phyloP scores from a whole-genome alignment of 2,888 invertebrate species.

The Drosophila antonietae region DNA sequence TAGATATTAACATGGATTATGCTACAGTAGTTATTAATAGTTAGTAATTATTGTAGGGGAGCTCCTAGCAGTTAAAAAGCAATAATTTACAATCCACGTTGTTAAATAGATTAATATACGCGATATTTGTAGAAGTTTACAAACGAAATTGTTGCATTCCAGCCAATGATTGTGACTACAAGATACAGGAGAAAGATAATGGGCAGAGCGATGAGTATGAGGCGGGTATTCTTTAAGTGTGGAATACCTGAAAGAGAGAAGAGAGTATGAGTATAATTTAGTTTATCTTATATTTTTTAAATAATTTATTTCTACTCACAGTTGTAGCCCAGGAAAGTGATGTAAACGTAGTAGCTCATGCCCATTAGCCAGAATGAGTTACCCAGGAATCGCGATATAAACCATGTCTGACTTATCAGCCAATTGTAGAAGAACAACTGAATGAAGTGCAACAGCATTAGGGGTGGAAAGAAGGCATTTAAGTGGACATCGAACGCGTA shows the following conservation, averaged over 20 bases:
- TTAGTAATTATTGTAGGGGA: conserved; percentile 53
- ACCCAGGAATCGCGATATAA: conserved; percentile 93
- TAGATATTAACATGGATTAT: conserved; percentile 41
- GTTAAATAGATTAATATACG: conserved; percentile 86
- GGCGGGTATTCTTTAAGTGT: conserved; percentile 93
- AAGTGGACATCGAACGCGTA: conserved; percentile 99
- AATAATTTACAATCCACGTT: conserved; percentile 65
- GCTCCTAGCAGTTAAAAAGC: conserved; percentile 57
- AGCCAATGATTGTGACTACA: conserved; percentile 90
- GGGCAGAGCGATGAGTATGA: conserved; percentile 93
- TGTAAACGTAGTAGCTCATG: conserved; percentile 96
- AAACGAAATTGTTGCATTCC: conserved; percentile 93
- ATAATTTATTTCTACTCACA: conserved; percentile 87
- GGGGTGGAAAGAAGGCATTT: conserved; percentile 99
- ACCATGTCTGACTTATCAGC: conserved; percentile 90
- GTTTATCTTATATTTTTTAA: background rate
- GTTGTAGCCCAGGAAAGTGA: conserved; percentile 98
- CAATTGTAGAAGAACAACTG: conserved; percentile 95
- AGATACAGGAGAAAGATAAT: conserved; percentile 91
- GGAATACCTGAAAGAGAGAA: conserved; percentile 89
- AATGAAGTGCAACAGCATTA: conserved; percentile 96
- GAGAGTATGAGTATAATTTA: background rate
- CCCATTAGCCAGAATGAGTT: conserved; percentile 97
- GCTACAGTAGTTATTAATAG: conserved; percentile 55
- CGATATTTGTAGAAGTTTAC: conserved; percentile 94